These are phyloP conservation scores for Esperia sulphurella DNA, from an alignment of 2,888 invertebrate genomes.

Conservation along the genomic window DNA sequence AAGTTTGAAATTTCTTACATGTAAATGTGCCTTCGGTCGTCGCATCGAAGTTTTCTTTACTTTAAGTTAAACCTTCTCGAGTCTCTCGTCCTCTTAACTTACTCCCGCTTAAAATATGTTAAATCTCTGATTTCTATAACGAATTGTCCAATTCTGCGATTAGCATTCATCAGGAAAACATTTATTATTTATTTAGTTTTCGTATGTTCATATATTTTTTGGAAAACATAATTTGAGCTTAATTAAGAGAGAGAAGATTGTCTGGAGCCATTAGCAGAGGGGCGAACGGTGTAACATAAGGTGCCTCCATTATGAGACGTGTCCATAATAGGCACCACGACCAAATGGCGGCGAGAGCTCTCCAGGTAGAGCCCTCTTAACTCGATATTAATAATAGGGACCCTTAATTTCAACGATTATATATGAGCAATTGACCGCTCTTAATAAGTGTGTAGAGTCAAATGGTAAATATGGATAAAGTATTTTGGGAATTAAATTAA, in stretches of 20 bases:
- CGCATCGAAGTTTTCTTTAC: neutral
- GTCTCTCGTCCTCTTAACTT: neutral
- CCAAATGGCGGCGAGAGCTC: slow-evolving; percentile 51
- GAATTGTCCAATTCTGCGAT: neutral
- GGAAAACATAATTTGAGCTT: slow-evolving; percentile 33
- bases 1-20: neutral
- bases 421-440: slow-evolving; percentile 17
- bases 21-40: neutral
- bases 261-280: slow-evolving; percentile 40
- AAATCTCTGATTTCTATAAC: neutral
- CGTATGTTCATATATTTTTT: neutral
- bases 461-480: slow-evolving; percentile 6
- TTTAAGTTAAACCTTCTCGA: neutral
- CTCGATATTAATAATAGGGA: slow-evolving; percentile 51
- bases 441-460: slow-evolving; percentile 4
- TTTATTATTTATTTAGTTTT: neutral
- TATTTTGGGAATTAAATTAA: neutral
- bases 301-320: slow-evolving; percentile 50
- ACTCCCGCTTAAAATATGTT: slow-evolving; percentile 6
- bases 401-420: slow-evolving; percentile 29
- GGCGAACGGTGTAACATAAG: slow-evolving; percentile 44
- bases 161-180: neutral
- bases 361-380: slow-evolving; percentile 52
- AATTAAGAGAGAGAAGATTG: slow-evolving; percentile 49
- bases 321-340: slow-evolving; percentile 47